Percentiles rank a stretch among this genome's conserved stretches.
These are phyloP conservation scores for Nymphicus hollandicus DNA, from an alignment of 2,113 vertebrate species.

Conservation along the genomic window DNA sequence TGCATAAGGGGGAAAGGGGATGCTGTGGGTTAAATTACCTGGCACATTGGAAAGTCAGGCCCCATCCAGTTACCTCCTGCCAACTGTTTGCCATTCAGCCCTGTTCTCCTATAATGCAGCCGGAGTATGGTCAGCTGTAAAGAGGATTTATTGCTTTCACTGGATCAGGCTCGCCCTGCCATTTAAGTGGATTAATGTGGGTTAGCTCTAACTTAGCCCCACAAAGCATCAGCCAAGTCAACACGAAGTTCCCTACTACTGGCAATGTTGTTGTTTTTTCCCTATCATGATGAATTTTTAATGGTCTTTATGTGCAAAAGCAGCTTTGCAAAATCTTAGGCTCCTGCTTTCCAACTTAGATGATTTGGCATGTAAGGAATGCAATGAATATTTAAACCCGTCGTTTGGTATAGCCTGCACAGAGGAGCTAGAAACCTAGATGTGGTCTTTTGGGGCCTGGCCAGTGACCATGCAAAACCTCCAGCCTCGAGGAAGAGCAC, in stretches of 20 bases:
- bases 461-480: background rate
- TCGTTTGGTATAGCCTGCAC: background rate
- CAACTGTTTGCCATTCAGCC: slow-evolving; percentile 25
- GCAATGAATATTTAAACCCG: slow-evolving; percentile 52
- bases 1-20: background rate
- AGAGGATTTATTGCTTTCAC: slow-evolving; percentile 62
- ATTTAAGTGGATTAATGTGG: slow-evolving; percentile 59
- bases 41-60: background rate
- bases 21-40: slow-evolving; percentile 5
- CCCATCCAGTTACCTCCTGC: background rate
- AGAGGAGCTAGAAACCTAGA: background rate
- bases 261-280: slow-evolving; percentile 27
- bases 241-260: slow-evolving; percentile 38
- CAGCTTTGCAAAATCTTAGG: slow-evolving; percentile 45
- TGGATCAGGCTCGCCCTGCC: slow-evolving; percentile 52
- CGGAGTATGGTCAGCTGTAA: slow-evolving; percentile 11
- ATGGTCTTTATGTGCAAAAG: slow-evolving; percentile 56
- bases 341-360: slow-evolving; percentile 3
- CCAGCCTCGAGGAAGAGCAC: background rate
- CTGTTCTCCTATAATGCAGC: background rate
- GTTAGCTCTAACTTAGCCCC: slow-evolving; percentile 36
- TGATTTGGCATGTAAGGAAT: slow-evolving; percentile 37
- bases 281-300: slow-evolving; percentile 50
- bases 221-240: slow-evolving; percentile 46
- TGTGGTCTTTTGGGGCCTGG: background rate